Percentiles rank a stretch among this genome's conserved stretches.
These are phyloP conservation scores for Orchestes rusci DNA, from an alignment of 2,888 invertebrate genomes.

Conservation along the genomic window DNA sequence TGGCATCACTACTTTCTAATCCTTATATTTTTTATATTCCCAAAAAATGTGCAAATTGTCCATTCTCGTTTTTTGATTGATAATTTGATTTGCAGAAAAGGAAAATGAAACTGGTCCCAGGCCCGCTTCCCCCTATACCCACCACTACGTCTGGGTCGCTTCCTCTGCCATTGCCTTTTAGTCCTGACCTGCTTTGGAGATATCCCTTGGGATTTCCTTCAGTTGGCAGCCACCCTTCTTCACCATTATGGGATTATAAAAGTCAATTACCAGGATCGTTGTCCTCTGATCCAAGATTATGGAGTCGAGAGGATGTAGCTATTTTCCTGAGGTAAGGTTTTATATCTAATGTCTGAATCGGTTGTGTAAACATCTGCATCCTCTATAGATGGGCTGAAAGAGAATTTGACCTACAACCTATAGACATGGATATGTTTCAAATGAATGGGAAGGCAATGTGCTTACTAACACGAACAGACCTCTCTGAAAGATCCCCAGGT, in stretches of 20 bases:
- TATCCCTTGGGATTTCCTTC: slow-evolving; percentile 73
- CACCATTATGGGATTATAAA: slow-evolving; percentile 76
- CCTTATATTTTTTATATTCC: too few relatives aligned
- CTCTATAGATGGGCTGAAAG: slow-evolving; percentile 67
- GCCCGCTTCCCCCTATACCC: slow-evolving; percentile 42
- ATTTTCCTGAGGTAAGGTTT: slow-evolving; percentile 54
- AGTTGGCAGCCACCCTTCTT: slow-evolving; percentile 55
- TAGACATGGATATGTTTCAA: slow-evolving; percentile 90
- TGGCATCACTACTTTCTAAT: too few relatives aligned
- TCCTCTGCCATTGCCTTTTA: slow-evolving; percentile 71
- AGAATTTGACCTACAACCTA: slow-evolving; percentile 84
- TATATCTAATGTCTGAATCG: too few relatives aligned
- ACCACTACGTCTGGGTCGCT: slow-evolving; percentile 50
- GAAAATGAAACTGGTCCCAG: slow-evolving; percentile 51
- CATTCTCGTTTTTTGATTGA: too few relatives aligned
- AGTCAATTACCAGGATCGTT: slow-evolving; percentile 77
- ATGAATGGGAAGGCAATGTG: slow-evolving; percentile 97
- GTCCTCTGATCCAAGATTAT: slow-evolving; percentile 81
- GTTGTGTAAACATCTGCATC: too few relatives aligned
- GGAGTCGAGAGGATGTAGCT: slow-evolving; percentile 85
- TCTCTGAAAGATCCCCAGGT: slow-evolving; percentile 85
- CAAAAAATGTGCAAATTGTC: too few relatives aligned
- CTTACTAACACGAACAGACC: slow-evolving; percentile 76
- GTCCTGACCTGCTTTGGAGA: slow-evolving; percentile 80
- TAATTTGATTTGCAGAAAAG: slow-evolving; percentile 22